Evolutionary conservation across 1,140 invertebrate genomes (phyloP).

Genomic region (Leptinotarsa lineolata): DNA sequence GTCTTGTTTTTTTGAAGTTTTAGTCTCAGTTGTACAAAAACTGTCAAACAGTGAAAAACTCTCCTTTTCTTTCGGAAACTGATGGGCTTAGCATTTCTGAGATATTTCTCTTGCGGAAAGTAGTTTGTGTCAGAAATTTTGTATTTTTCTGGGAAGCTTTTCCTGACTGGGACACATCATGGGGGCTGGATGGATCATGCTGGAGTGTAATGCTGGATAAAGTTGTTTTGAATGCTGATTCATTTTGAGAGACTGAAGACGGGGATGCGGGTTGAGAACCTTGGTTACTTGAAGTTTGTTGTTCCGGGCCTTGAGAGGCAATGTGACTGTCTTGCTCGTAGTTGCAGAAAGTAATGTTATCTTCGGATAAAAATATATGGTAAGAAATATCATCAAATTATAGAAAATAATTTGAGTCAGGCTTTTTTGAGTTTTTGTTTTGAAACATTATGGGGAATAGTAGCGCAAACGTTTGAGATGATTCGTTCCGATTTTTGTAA

Average conservation of each 20-base stretch:
- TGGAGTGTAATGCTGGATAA: neutral
- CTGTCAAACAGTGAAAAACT: no score
- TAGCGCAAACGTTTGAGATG: conserved; percentile 14
- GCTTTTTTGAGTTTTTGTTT: conserved; percentile 8
- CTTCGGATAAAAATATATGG: neutral
- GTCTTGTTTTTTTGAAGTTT: neutral
- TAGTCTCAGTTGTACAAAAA: neutral
- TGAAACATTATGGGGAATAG: conserved; percentile 6
- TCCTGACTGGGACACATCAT: neutral
- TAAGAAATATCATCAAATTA: neutral
- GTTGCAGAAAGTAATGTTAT: neutral
- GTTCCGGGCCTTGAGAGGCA: neutral
- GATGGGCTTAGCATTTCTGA: neutral
- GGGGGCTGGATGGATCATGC: no score
- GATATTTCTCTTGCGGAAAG: neutral
- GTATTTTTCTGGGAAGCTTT: neutral
- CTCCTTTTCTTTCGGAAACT: neutral
- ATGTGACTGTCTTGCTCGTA: conserved; percentile 6
- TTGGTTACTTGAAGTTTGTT: neutral
- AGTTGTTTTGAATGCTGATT: neutral
- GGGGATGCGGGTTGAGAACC: neutral
- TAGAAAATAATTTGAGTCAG: conserved; percentile 1
- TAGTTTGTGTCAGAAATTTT: neutral
- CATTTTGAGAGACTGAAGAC: neutral
- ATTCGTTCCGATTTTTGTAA: neutral